Percentiles rank a stretch among this genome's conserved stretches.
phyloP scores from a whole-genome alignment of 2,888 invertebrate species.

The Alsophila aescularia region DNA sequence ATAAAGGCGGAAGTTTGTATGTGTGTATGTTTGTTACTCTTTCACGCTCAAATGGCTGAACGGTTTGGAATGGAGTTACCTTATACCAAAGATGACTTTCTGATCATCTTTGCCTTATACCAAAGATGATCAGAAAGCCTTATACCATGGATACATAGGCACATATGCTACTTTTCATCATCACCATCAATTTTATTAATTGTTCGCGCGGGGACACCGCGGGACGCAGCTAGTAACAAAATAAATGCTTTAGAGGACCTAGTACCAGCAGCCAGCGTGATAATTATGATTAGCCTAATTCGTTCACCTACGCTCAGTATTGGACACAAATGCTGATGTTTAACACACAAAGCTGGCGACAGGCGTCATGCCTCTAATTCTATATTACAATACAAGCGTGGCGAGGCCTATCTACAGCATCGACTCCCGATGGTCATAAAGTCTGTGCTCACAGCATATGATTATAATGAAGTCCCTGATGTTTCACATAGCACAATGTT shows the following conservation, averaged over 20 bases:
- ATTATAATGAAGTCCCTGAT: constrained; percentile 33
- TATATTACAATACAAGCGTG: constrained; percentile 22
- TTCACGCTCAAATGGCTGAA: too few relatives aligned
- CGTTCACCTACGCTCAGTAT: constrained; percentile 22
- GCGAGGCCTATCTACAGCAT: constrained; percentile 10
- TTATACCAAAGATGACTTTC: too few relatives aligned
- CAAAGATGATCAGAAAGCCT: too few relatives aligned
- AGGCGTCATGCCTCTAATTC: constrained; percentile 18
- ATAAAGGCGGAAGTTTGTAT: too few relatives aligned
- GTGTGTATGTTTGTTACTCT: too few relatives aligned
- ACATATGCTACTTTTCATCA: too few relatives aligned
- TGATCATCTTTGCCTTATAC: too few relatives aligned
- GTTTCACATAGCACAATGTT: constrained; percentile 27
- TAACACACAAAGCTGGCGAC: constrained; percentile 23
- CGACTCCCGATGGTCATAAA: constrained; percentile 29
- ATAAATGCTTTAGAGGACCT: background rate
- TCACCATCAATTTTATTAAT: too few relatives aligned
- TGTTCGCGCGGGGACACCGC: too few relatives aligned
- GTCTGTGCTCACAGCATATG: constrained; percentile 24
- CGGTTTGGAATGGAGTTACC: too few relatives aligned
- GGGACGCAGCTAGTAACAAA: too few relatives aligned
- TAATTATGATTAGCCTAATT: constrained; percentile 21
- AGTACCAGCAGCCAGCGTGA: constrained; percentile 8
- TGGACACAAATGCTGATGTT: constrained; percentile 17
- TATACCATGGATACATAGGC: too few relatives aligned